Conservation (phyloP, 2,113 vertebrate species). For the Cephalophus harveyi region DNA sequence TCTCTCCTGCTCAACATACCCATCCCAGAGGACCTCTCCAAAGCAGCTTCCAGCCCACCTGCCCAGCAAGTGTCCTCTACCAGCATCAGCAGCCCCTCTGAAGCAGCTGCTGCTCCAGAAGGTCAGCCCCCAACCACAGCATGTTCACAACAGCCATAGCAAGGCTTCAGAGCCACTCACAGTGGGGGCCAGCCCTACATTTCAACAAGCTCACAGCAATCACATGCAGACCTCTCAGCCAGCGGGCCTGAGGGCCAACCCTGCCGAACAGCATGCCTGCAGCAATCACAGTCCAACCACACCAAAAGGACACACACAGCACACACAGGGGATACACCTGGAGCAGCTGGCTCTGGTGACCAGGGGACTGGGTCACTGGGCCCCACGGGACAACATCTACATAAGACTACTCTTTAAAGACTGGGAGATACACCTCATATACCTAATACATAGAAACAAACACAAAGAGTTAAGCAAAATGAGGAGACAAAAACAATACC, state of each 20-base stretch:
- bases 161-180: neutral
- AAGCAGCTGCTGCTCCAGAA: neutral
- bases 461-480: neutral
- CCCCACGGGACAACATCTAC: neutral
- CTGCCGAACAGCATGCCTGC: neutral
- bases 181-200: neutral
- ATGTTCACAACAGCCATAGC: neutral
- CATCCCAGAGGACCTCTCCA: neutral
- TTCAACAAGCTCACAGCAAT: neutral
- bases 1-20: neutral
- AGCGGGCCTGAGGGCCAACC: neutral
- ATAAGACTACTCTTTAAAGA: neutral
- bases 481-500: neutral
- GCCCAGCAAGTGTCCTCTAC: neutral
- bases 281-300: neutral
- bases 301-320: neutral
- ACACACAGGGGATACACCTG: neutral
- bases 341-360: neutral
- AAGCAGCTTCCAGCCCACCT: neutral
- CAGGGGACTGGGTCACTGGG: neutral
- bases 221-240: neutral
- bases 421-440: neutral
- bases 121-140: neutral
- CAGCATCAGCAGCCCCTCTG: neutral
- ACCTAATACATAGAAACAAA: neutral